phyloP scores from a whole-genome alignment of 2,113 vertebrate genomes.

The Melospiza georgiana region DNA sequence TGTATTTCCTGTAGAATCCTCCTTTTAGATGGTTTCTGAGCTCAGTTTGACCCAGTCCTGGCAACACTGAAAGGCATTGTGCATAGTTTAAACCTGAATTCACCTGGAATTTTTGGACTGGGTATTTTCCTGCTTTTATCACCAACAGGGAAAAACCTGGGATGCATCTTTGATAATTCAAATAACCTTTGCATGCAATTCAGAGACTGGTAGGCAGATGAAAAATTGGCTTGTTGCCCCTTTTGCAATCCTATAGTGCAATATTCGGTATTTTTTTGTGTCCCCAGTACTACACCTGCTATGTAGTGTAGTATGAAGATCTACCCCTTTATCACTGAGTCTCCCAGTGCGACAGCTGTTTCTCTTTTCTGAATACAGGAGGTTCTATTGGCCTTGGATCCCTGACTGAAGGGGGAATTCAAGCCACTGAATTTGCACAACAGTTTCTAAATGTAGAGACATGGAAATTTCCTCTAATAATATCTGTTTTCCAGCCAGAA shows the following conservation, averaged over 20 bases:
- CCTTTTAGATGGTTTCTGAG: background rate
- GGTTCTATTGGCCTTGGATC: background rate
- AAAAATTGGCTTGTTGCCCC: background rate
- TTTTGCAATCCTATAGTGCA: background rate
- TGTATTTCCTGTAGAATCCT: background rate
- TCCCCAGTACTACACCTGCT: background rate
- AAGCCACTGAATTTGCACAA: background rate
- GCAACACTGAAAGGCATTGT: background rate
- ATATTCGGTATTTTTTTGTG: background rate
- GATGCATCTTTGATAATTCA: background rate
- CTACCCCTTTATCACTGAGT: background rate
- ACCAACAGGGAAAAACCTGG: background rate
- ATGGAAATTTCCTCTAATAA: background rate
- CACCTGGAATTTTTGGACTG: background rate
- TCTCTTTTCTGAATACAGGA: background rate
- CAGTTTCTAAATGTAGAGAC: background rate
- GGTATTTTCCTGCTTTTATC: background rate
- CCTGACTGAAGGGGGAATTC: background rate
- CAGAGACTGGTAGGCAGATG: background rate
- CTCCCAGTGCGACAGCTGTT: background rate
- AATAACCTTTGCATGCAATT: background rate
- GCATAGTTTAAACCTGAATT: background rate
- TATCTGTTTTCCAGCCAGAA: constrained; percentile 74
- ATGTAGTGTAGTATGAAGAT: background rate
- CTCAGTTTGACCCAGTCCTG: background rate